Base-by-base conservation (phyloP, 2,797 vertebrate species). In the Macrochelys suwanniensis region DNA sequence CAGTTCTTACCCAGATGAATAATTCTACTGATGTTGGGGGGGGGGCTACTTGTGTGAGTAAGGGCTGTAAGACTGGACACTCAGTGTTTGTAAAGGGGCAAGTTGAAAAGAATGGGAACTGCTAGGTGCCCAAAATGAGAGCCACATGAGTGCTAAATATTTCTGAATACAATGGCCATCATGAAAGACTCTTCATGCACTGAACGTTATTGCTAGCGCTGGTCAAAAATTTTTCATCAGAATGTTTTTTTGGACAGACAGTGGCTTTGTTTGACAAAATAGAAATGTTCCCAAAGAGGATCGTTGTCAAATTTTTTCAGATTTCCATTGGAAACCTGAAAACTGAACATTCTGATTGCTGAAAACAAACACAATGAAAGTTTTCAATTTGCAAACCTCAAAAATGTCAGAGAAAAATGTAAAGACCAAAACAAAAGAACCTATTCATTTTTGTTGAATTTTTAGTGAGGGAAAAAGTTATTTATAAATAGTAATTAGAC, bases 171-270 rank as follows among this genome's bases (percentile, higher is more conserved):
- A 71, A 42, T 6, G 21, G 68, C 68, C 37, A 25, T 42, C 68
- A 42, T 71, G 11, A 71, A 42, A 71, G 68, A 12, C 26, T 45
- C 37, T 47, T 77, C 45, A 49, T 28, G 42, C 45, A 28, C 45
- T 7, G 28, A 47, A 76, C 23, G 61, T 47, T 92, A 4, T 84
- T 89, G 47, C 21, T 4, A 65, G 83, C 77, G 28, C 13, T 83
- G 12, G 54, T 82, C 86, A 74, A 94, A 89, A 92, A n/a, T 28
- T 94, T 92, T 84, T 90, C 83, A 90, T 56, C 84, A 78, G 88
- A 94, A 84, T 1, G 1, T 6, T 15, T 82, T 82, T 84, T 94
- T 82, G 51, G 31, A 1, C 2, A 50, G 80, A 83, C 31, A 74
- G 1, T 1, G 0, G 17, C 87, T 76, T 91, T 50, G 45, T 28